These are phyloP conservation scores for Lagorchestes hirsutus DNA, from an alignment of 2,797 vertebrate genomes.

Conservation along the genomic window DNA sequence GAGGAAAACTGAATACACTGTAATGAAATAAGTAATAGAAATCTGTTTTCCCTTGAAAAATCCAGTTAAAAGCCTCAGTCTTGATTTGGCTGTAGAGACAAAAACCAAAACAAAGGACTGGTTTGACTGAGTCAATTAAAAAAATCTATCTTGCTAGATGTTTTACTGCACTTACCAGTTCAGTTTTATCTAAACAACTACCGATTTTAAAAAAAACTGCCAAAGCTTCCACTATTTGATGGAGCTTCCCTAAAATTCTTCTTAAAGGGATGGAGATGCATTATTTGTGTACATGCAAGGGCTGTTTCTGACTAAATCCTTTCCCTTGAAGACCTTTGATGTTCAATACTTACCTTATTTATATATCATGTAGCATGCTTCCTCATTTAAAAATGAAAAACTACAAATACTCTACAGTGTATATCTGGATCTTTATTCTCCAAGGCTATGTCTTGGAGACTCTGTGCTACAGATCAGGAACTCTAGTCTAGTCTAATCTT, in stretches of 20 bases:
- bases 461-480: neutral
- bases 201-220: neutral
- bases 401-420: no score
- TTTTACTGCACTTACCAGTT: slow-evolving; percentile 14
- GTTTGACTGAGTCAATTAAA: neutral
- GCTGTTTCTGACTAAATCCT: neutral
- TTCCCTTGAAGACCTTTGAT: neutral
- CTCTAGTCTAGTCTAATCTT: neutral
- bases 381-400: neutral
- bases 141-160: neutral
- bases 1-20: neutral
- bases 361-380: neutral
- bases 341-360: neutral
- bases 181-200: slow-evolving; percentile 11
- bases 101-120: slow-evolving; percentile 33
- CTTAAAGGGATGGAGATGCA: slow-evolving; percentile 18
- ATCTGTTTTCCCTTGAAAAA: neutral
- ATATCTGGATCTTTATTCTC: no score
- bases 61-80: neutral
- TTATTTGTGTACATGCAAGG: neutral
- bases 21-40: neutral
- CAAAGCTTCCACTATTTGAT: neutral
- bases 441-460: no score
- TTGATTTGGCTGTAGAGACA: neutral
- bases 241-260: slow-evolving; percentile 34